Evolutionary conservation across 1,140 invertebrate genomes (phyloP).

Genomic region (Orchesella cincta): DNA sequence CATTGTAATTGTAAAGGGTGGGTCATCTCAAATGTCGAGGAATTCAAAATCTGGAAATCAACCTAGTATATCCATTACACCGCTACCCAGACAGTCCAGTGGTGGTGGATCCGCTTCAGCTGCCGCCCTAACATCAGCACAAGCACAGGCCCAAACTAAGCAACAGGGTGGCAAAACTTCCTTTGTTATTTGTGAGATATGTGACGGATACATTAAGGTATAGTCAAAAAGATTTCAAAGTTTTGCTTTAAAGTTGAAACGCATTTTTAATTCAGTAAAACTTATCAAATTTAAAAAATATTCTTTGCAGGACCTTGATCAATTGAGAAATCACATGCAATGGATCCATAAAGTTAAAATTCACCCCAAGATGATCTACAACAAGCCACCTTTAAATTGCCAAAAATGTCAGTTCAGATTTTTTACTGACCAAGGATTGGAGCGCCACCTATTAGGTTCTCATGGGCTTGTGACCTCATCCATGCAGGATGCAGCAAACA

Average conservation of each 20-base stretch:
- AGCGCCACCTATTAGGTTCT: constrained; percentile 87
- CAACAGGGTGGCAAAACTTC: constrained; percentile 66
- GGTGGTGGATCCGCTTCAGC: constrained; percentile 49
- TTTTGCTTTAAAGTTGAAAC: constrained; percentile 5
- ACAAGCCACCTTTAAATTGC: constrained; percentile 89
- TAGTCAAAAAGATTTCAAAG: not conserved
- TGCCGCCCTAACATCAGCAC: constrained; percentile 52
- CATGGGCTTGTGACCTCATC: constrained; percentile 92
- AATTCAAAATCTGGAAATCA: constrained; percentile 59
- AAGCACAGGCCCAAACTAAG: constrained; percentile 38
- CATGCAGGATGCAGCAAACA: constrained; percentile 93
- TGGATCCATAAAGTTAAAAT: constrained; percentile 96
- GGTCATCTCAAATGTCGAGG: constrained; percentile 42
- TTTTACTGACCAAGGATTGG: constrained; percentile 82
- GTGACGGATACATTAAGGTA: constrained; percentile 89
- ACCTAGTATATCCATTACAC: constrained; percentile 89
- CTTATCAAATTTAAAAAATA: not conserved
- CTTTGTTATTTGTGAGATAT: constrained; percentile 93
- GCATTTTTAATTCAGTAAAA: not conserved
- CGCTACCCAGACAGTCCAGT: constrained; percentile 69
- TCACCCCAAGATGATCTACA: constrained; percentile 94
- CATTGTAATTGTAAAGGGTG: constrained; percentile 42
- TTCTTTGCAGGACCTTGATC: constrained; percentile 73
- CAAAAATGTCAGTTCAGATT: constrained; percentile 91
- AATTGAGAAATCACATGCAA: constrained; percentile 90